Evolutionary conservation across 2,888 invertebrate genomes (phyloP).

Genomic region (Thymelicus acteon): DNA sequence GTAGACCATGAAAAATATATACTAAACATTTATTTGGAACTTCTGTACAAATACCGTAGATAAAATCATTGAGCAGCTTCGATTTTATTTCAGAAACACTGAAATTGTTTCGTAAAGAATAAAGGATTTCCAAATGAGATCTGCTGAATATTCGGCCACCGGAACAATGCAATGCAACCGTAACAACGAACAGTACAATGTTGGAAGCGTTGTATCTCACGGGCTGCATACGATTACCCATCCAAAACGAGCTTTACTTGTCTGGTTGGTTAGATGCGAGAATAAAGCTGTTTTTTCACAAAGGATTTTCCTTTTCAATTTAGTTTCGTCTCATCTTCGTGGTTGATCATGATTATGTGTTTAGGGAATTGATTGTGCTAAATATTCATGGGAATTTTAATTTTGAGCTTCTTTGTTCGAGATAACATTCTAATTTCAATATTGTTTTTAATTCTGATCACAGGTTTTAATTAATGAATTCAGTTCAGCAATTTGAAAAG

Average conservation of each 20-base stretch:
- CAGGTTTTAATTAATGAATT: too few relatives aligned
- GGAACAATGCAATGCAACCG: constrained; percentile 12
- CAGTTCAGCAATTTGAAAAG: too few relatives aligned
- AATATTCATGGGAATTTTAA: neutral
- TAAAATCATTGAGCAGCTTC: too few relatives aligned
- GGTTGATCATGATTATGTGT: neutral
- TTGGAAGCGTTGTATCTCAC: constrained; percentile 6
- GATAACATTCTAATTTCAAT: neutral
- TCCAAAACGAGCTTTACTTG: neutral
- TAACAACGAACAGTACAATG: constrained; percentile 8
- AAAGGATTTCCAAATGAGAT: constrained; percentile 11
- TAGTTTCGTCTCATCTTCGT: neutral
- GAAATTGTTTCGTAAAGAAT: neutral
- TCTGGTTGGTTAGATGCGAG: constrained; percentile 5
- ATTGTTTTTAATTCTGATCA: neutral
- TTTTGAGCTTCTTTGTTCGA: too few relatives aligned
- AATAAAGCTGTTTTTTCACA: constrained; percentile 4
- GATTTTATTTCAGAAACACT: too few relatives aligned
- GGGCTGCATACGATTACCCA: constrained; percentile 3
- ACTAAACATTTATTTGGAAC: too few relatives aligned
- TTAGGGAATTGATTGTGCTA: neutral
- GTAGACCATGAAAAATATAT: neutral
- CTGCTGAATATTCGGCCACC: constrained; percentile 6
- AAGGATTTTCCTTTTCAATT: constrained; percentile 1
- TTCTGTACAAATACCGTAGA: too few relatives aligned